Conservation (phyloP, 2,113 vertebrate species). For the Zeus faber region DNA sequence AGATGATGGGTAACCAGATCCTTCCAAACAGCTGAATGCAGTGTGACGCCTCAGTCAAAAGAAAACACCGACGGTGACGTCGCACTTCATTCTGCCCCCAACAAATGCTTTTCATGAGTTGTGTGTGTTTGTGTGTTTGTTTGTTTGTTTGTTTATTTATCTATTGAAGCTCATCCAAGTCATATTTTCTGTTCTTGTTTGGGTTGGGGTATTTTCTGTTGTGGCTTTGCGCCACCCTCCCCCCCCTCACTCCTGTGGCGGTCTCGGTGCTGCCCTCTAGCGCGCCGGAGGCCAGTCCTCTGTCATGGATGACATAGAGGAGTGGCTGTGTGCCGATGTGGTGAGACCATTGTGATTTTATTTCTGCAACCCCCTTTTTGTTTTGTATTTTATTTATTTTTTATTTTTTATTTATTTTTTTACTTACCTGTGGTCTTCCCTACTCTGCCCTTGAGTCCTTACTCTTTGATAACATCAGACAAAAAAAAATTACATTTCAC, state of each 20-base stretch:
- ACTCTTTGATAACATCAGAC: not conserved
- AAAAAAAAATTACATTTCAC: constrained; percentile 11
- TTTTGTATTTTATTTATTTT: constrained; percentile 15
- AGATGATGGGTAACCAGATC: too few species aligned
- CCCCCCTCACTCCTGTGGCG: constrained; percentile 63
- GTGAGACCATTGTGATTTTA: constrained; percentile 84
- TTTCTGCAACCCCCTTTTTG: constrained; percentile 47
- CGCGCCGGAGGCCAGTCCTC: constrained; percentile 89
- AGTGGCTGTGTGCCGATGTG: constrained; percentile 98
- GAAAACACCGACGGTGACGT: too few species aligned
- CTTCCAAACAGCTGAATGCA: too few species aligned
- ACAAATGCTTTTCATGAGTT: not conserved
- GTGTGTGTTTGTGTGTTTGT: constrained; percentile 7
- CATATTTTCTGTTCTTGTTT: constrained; percentile 71
- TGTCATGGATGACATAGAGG: constrained; percentile 99
- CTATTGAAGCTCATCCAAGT: constrained; percentile 42
- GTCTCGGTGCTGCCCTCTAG: constrained; percentile 80
- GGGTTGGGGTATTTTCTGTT: constrained; percentile 69
- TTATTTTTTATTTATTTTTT: constrained; percentile 11
- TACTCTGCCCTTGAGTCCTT: not conserved
- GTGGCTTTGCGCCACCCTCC: constrained; percentile 77
- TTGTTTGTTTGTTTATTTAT: constrained; percentile 16
- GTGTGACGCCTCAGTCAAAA: too few species aligned
- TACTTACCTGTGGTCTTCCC: too few species aligned
- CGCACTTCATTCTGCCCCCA: too few species aligned